Conservation (phyloP, 2,888 invertebrate species). For the Diarsia brunnea region DNA sequence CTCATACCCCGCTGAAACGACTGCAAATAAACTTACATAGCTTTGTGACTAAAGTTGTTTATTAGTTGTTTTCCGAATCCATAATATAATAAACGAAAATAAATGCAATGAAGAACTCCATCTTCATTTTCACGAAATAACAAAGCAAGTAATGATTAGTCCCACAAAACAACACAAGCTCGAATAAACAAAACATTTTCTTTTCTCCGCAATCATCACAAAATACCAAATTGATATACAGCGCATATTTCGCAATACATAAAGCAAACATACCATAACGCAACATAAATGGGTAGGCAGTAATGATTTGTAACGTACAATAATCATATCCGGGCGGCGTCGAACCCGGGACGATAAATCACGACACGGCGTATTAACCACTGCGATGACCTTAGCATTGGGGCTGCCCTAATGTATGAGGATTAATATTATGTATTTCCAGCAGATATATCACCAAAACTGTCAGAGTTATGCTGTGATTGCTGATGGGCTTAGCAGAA, state of each 20-base stretch:
- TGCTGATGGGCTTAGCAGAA: slow-evolving; percentile 14
- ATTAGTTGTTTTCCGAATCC: background rate
- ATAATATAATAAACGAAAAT: background rate
- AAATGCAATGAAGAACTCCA: background rate
- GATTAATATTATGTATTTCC: slow-evolving; percentile 49
- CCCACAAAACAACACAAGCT: slow-evolving; percentile 2
- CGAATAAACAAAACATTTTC: slow-evolving; percentile 26
- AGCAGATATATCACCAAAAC: slow-evolving; percentile 45
- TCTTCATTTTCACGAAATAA: background rate
- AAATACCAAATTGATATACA: slow-evolving; percentile 50
- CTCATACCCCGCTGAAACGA: background rate
- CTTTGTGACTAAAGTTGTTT: background rate
- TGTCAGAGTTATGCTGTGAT: slow-evolving; percentile 18
- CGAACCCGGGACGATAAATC: slow-evolving; percentile 68
- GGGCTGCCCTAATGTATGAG: slow-evolving; percentile 48
- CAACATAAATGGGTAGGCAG: slow-evolving; percentile 61
- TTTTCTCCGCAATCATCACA: slow-evolving; percentile 50
- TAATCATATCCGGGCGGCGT: slow-evolving; percentile 65
- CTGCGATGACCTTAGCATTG: slow-evolving; percentile 66
- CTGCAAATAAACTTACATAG: background rate
- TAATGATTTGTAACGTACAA: slow-evolving; percentile 66
- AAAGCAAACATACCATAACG: slow-evolving; percentile 63
- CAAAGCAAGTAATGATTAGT: slow-evolving; percentile 2
- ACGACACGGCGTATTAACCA: slow-evolving; percentile 69
- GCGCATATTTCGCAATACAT: slow-evolving; percentile 61